phyloP scores from a whole-genome alignment of 1,140 invertebrate genomes.

The Samia ricini region DNA sequence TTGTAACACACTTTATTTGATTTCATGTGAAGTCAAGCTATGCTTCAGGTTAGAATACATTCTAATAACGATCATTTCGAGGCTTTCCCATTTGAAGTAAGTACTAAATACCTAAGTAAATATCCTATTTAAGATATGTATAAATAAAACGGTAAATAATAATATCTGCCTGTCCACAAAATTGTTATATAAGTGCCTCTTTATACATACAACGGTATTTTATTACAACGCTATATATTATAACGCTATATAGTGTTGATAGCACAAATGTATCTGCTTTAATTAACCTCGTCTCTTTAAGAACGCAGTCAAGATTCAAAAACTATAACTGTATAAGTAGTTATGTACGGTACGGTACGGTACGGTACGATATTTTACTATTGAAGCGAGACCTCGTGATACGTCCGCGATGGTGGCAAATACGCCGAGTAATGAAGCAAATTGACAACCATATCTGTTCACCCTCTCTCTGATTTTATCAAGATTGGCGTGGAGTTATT shows the following conservation, averaged over 20 bases:
- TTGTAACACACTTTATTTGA: neutral
- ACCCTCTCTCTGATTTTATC: neutral
- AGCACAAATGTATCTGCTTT: too few species aligned
- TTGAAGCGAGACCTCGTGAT: constrained; percentile 24
- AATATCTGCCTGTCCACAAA: constrained; percentile 8
- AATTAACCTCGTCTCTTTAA: too few species aligned
- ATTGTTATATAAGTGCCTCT: constrained; percentile 7
- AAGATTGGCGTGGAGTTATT: neutral
- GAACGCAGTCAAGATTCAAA: too few species aligned
- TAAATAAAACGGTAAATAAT: constrained; percentile 46
- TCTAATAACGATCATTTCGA: neutral
- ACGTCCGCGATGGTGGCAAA: constrained; percentile 17
- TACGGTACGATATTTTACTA: constrained; percentile 30
- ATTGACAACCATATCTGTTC: neutral
- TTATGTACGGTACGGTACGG: too few species aligned
- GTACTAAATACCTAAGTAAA: neutral
- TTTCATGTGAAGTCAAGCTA: neutral
- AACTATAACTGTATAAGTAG: too few species aligned
- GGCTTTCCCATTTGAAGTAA: neutral
- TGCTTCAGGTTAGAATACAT: neutral
- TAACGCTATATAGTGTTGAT: too few species aligned
- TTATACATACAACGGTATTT: neutral
- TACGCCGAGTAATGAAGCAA: neutral
- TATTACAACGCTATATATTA: too few species aligned
- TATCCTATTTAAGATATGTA: constrained; percentile 41